Evolutionary conservation across 1,140 invertebrate species (phyloP).

Genomic region (Trichoplusia ni): DNA sequence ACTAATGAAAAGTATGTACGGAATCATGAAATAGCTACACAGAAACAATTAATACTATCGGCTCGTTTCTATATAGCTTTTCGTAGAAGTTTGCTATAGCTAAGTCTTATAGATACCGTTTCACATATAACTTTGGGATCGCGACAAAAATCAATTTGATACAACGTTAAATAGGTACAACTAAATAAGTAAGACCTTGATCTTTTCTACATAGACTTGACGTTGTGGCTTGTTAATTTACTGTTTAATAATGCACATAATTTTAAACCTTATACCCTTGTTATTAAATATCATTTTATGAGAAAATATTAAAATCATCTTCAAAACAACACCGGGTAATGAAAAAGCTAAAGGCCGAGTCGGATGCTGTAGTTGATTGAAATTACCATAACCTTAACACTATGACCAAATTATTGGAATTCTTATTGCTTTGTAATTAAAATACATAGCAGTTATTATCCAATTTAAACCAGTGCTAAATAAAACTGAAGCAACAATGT

Average conservation of each 20-base stretch:
- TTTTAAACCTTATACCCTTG: conserved; percentile 49
- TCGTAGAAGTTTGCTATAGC: too few species aligned
- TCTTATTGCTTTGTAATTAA: not conserved
- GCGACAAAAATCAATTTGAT: conserved; percentile 65
- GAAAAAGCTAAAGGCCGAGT: conserved; percentile 57
- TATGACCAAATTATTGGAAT: conserved; percentile 35
- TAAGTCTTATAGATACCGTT: too few species aligned
- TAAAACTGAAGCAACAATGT: too few species aligned
- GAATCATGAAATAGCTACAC: too few species aligned
- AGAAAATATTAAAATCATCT: conserved; percentile 44
- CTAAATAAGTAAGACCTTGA: conserved; percentile 66
- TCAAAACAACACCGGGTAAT: conserved; percentile 49
- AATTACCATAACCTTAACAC: conserved; percentile 65
- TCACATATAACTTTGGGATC: conserved; percentile 4
- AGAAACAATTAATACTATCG: too few species aligned
- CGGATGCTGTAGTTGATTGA: conserved; percentile 45
- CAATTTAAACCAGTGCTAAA: too few species aligned
- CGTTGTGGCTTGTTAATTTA: conserved; percentile 53
- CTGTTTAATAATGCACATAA: conserved; percentile 45
- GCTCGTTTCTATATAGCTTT: too few species aligned
- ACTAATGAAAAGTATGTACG: too few species aligned
- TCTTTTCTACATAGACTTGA: conserved; percentile 56
- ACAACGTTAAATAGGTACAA: conserved; percentile 63
- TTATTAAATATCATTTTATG: conserved; percentile 46
- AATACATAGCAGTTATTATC: too few species aligned